Evolutionary conservation across 2,113 vertebrate genomes (phyloP).

Genomic region (Pelusios castaneus): DNA sequence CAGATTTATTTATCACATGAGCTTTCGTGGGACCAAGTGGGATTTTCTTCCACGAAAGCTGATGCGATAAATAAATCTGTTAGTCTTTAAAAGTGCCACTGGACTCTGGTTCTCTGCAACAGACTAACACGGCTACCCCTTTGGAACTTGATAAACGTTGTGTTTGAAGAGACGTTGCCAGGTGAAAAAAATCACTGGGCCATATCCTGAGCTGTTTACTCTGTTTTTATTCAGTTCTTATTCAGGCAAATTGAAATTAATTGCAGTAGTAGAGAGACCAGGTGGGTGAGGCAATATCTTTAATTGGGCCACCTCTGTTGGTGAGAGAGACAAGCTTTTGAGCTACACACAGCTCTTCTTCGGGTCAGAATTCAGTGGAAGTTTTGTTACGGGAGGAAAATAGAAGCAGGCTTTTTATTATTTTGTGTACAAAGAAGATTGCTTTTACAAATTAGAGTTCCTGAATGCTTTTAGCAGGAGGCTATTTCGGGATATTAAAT

Average conservation of each 20-base stretch:
- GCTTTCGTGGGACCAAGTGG: no score
- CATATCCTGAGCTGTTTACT: background rate
- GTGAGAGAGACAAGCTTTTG: background rate
- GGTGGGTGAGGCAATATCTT: background rate
- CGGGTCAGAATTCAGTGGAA: background rate
- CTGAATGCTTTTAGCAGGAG: background rate
- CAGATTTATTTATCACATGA: no score
- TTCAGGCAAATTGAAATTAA: background rate
- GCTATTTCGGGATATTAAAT: background rate
- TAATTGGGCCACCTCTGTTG: background rate
- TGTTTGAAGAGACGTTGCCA: background rate
- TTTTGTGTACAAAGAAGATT: background rate
- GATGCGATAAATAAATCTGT: no score
- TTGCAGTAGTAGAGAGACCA: background rate
- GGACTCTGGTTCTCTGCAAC: no score
- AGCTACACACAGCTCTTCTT: background rate
- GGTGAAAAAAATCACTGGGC: background rate
- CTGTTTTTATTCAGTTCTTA: background rate
- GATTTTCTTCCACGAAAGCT: no score
- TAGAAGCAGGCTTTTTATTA: background rate
- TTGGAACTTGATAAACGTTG: background rate
- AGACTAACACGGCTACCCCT: no score
- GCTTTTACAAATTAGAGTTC: background rate
- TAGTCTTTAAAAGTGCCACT: no score
- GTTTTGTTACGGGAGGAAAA: background rate